Conservation (phyloP, 2,113 vertebrate genomes). For the Tonatia bakeri region DNA sequence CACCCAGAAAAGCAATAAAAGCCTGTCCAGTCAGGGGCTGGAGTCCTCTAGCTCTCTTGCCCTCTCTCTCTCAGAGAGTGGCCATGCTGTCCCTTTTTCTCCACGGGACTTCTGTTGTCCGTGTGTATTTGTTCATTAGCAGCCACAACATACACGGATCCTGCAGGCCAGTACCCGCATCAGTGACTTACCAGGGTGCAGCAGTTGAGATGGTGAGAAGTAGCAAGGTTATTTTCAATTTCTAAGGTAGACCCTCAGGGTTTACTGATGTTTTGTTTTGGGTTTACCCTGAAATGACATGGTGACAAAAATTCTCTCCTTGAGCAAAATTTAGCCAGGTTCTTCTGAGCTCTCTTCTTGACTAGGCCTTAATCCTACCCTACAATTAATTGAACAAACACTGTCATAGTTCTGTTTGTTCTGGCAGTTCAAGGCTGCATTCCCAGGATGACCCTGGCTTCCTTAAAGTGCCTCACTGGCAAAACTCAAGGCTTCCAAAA, state of each 20-base stretch:
- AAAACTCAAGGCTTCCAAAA: not conserved
- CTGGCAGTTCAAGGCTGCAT: not conserved
- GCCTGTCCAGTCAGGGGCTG: no score
- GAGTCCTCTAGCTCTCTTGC: no score
- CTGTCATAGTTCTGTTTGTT: not conserved
- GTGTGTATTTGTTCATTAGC: no score
- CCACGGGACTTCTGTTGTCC: no score
- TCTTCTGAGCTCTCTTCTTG: not conserved
- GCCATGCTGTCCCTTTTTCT: no score
- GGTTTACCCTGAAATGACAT: not conserved
- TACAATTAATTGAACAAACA: not conserved
- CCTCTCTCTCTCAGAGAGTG: no score
- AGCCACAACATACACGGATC: no score
- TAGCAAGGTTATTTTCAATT: not conserved
- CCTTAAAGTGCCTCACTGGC: not conserved
- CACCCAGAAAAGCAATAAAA: no score
- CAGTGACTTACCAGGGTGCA: not conserved
- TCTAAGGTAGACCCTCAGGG: not conserved
- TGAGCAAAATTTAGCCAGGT: not conserved
- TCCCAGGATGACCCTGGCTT: not conserved
- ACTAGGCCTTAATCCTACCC: not conserved
- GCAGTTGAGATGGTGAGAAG: not conserved
- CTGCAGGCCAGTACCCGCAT: no score
- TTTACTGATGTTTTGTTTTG: not conserved
- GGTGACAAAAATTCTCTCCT: not conserved